phyloP scores from a whole-genome alignment of 1,140 invertebrate genomes.

The Aphidius gifuensis region DNA sequence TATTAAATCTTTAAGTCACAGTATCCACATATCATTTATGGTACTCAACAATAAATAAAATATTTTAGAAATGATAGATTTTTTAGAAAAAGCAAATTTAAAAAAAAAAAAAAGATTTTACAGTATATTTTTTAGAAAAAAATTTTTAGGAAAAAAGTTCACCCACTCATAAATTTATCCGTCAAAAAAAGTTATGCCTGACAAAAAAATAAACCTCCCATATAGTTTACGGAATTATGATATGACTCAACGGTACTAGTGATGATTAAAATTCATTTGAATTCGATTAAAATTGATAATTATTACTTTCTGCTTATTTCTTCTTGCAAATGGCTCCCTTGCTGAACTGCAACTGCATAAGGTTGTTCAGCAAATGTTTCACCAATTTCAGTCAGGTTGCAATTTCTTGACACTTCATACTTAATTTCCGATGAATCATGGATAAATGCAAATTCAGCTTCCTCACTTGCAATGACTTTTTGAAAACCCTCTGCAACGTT shows the following conservation, averaged over 20 bases:
- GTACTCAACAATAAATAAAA: no score
- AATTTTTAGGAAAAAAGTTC: no score
- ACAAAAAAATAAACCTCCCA: no score
- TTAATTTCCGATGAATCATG: conserved; percentile 83
- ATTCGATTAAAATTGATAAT: not conserved
- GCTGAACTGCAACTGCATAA: conserved; percentile 82
- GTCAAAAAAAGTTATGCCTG: no score
- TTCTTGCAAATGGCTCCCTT: conserved; percentile 78
- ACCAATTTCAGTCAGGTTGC: conserved; percentile 82
- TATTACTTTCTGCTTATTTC: conserved; percentile 69
- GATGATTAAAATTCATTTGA: not conserved
- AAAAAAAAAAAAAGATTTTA: no score
- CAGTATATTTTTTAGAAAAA: no score
- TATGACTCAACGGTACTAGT: not conserved
- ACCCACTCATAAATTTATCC: no score
- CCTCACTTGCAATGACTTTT: conserved; percentile 71
- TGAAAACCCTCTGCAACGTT: conserved; percentile 70
- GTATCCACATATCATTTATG: no score
- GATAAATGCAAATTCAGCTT: conserved; percentile 85
- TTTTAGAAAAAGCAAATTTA: no score
- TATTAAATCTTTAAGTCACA: no score
- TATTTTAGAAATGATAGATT: no score
- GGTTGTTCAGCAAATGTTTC: conserved; percentile 87
- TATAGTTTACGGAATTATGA: no score
- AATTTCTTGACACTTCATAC: conserved; percentile 79